Conservation (phyloP, 2,888 invertebrate species). For the Ormyrus thymus region DNA sequence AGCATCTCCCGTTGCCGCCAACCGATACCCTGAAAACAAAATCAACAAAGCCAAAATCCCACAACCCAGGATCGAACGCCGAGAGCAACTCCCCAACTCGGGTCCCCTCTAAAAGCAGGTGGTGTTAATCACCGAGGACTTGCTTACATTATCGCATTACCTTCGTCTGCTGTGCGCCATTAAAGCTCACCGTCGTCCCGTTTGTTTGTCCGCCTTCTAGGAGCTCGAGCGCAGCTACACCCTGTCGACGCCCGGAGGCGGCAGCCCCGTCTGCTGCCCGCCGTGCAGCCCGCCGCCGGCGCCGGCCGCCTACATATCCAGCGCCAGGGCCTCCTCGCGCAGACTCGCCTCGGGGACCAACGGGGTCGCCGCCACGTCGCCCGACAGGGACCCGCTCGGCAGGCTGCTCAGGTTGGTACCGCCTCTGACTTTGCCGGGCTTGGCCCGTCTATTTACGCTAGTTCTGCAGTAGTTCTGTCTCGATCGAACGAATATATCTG, state of each 20-base stretch:
- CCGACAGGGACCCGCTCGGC: conserved; percentile 68
- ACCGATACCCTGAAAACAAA: too few species aligned
- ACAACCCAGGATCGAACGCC: too few species aligned
- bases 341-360: conserved; percentile 65
- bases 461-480: too few species aligned
- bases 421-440: too few species aligned
- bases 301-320: conserved; percentile 72
- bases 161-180: background rate
- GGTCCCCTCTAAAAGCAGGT: too few species aligned
- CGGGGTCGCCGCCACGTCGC: conserved; percentile 63
- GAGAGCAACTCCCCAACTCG: too few species aligned
- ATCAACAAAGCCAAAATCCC: too few species aligned
- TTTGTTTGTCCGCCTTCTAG: conserved; percentile 59
- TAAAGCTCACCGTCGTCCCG: background rate
- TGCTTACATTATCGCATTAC: too few species aligned
- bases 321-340: conserved; percentile 70
- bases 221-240: conserved; percentile 70
- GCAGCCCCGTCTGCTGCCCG: conserved; percentile 69
- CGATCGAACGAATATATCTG: too few species aligned
- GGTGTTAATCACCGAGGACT: too few species aligned
- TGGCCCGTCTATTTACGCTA: too few species aligned
- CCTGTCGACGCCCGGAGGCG: conserved; percentile 67
- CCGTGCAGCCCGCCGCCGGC: conserved; percentile 71
- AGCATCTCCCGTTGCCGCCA: too few species aligned
- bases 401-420: conserved; percentile 67